Evolutionary conservation across 2,888 invertebrate genomes (phyloP), one percentile per base, ranked within the genome.

Genomic region (Cantharis nigra): DNA sequence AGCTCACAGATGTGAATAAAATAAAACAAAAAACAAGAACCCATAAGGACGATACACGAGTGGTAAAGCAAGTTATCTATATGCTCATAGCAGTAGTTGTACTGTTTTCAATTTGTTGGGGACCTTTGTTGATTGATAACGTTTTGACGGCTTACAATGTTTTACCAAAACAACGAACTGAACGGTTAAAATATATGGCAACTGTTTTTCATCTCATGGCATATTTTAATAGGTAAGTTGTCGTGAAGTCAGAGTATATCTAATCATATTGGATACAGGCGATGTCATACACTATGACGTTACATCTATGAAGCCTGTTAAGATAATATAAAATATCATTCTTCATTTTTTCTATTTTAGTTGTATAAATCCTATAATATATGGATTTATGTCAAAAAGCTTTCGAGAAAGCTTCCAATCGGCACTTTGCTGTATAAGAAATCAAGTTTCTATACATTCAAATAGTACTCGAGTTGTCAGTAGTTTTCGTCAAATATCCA

Each of bases 381-480:
- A 94, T 85, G 94, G 93, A 26, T 94, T 94, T 87, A 93, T 94
- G 92, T 94, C 94, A 64, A 91, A 91, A 83, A 92, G 92, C 87
- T 94, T 94, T 86, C 88, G 93, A 3, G 91, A 91, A 80, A 91
- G 91, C 80, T 91, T 91, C 83, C 86, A 89, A 73, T 87, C 90
- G 33, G 90, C 90, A 0, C 87, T 91, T n/a, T 90, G 91, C 82
- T 87, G 87, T 74, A 77, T 81, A 14, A 81, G 82, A 63, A 81
- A 81, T 3, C 74, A 80, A 20, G 78, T 78, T 33, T 26, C 69
- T 63, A 75, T 78, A 10, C 80, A 84, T 14, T 74, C 82, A 72
- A 82, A 82, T 63, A 81, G 82, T 11, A 85, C 83, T 67, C 83
- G 82, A 63, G 77, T 80, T 9, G 77, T 79, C 65, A 85, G 85